Evolutionary conservation across 1,140 invertebrate genomes (phyloP), one percentile per base, ranked within the genome.

Genomic region (Anastatus disparis): DNA sequence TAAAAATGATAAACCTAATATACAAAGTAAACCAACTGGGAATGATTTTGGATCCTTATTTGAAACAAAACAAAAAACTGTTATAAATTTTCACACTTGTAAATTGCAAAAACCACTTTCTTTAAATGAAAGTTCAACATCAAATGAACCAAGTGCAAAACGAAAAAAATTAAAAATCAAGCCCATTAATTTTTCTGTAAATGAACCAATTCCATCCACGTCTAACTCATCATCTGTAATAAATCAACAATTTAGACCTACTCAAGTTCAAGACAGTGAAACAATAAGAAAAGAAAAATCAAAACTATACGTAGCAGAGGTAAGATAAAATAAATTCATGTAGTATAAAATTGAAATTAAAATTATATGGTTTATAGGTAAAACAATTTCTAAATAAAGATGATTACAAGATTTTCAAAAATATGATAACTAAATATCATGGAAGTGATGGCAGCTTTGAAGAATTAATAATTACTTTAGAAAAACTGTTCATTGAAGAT

Each of bases 381-480:
- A 89, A 89, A 84, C 75, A 79, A n/a, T 75, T 85, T 0, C 75
- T 91, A 61, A 79, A 86, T 20, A 75, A 78, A 56, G 83, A 87
- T 27, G 82, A 87, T 77, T 92, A 88, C 78, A 88, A 85, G 78
- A 75, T 79, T 78, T 92, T 91, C 84, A 87, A 88, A 77, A 63
- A 82, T 20, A 87, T 89, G 35, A 85, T 92, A 71, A 80, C 87
- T 20, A 78, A 75, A 12, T 92, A 92, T 77, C 1, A 2, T n/a
- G 89, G 88, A 64, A 87, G 84, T 55, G 84, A 84, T 44, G 85
- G 85, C 13, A 83, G 88, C 75, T 88, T 89, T 72, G 75, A 83
- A 2, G 74, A 82, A 27, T 84, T 92, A 63, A 77, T 89, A 46
- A 72, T 78, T 59, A 79, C 81, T 29, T 79, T 92, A 35, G 82